Base-by-base conservation (phyloP, 2,797 vertebrate genomes). In the Chelon auratus region DNA sequence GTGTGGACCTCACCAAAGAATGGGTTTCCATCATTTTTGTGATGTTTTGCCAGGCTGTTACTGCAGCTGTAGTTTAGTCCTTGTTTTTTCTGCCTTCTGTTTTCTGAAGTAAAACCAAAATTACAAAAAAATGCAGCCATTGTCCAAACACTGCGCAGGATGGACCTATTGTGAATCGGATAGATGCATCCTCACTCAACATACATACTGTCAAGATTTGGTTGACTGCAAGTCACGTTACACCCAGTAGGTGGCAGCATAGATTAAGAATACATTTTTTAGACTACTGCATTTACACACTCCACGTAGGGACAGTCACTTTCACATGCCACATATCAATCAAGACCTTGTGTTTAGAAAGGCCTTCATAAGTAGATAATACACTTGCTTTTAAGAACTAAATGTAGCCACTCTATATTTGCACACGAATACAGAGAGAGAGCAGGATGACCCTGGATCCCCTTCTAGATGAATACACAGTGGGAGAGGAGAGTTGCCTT, bases 321-420 rank as follows among this genome's bases (percentile, higher is more conserved):
- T 63, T 15, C n/a, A 37, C n/a, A 22, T 37, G 13, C 26, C 51
- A 36, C 77, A 65, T 56, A 15, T 62, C 72, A 68, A 36, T 66
- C 56, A 36, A 47, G 22, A 51, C 12, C 36, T 69, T 53, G n/a
- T 47, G 14, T 62, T 18, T n/a, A 55, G 15, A 33, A 56, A 62
- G 95, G 84, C 93, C 94, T 96, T 81, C 94, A 96, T 93, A 30
- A 95, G 93, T 94, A 96, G 94, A 57, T 95, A 26, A 80, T 62
- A 24, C 65, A 51, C 51, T 53, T 20, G 26, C 53, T 52, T 42
- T 61, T 53, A 4, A 59, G 57, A 77, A 48, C 30, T 18, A 61
- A n/a, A 40, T 26, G 42, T 40, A 20, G 45, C 17, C 26, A 0
- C n/a, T 53, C 24, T 45, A 33, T 57, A 50, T 45, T 59, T 68